Evolutionary conservation across 2,113 vertebrate species (phyloP).

Genomic region (Thunnus thynnus): DNA sequence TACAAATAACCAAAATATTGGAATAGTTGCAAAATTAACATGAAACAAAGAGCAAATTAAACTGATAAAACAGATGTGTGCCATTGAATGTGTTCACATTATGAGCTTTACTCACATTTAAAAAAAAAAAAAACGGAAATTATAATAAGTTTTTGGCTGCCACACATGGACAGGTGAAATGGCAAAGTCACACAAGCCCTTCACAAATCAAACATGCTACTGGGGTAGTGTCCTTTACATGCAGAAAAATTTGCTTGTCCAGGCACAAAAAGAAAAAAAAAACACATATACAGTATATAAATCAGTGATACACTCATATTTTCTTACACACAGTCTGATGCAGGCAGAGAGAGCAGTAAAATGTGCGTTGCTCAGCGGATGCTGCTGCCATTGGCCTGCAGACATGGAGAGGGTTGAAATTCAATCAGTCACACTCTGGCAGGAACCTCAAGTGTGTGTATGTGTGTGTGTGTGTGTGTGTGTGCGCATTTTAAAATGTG

Average conservation of each 20-base stretch:
- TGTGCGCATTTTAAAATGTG: neutral
- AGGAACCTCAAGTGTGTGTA: constrained; percentile 27
- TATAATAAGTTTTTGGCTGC: neutral
- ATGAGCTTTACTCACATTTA: neutral
- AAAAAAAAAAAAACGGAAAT: no score
- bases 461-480: neutral
- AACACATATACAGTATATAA: neutral
- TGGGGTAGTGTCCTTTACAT: neutral
- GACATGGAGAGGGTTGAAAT: constrained; percentile 64
- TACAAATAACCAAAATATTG: neutral
- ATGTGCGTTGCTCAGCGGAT: constrained; percentile 53
- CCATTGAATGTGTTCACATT: no score
- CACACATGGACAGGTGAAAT: neutral
- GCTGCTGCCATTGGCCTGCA: constrained; percentile 58
- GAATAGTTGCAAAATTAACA: neutral
- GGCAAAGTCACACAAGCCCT: neutral
- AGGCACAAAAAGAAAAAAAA: constrained; percentile 26
- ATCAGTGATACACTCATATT: neutral
- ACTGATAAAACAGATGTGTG: no score
- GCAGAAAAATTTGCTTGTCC: neutral
- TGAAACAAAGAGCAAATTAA: neutral
- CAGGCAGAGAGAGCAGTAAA: constrained; percentile 21
- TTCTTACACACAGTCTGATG: neutral
- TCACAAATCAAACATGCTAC: neutral
- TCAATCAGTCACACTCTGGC: constrained; percentile 70